Conservation (phyloP, 2,113 vertebrate species). For the Capreolus pygargus region DNA sequence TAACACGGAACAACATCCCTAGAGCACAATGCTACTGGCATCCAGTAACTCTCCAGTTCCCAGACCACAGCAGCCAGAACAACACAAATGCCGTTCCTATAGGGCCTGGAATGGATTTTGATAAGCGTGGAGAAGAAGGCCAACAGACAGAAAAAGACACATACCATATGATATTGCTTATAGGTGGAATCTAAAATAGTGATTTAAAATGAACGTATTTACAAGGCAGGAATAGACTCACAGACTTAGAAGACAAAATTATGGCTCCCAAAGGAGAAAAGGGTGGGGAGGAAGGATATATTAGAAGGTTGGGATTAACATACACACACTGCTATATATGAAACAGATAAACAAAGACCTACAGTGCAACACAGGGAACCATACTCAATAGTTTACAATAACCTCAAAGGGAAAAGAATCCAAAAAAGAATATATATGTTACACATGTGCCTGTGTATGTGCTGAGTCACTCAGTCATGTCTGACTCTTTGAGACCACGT, state of each 20-base stretch:
- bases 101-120: background rate
- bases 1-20: rapidly evolving
- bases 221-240: background rate
- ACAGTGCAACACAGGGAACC: background rate
- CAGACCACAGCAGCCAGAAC: background rate
- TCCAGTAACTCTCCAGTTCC: background rate
- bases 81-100: background rate
- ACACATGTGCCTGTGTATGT: background rate
- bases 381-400: background rate
- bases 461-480: background rate
- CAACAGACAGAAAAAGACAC: background rate
- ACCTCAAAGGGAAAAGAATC: background rate
- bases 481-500: background rate
- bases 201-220: background rate
- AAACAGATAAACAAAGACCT: background rate
- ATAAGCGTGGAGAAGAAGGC: background rate
- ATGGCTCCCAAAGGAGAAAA: background rate
- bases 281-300: background rate
- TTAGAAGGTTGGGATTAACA: background rate
- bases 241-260: background rate
- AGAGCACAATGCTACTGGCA: no score
- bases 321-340: background rate
- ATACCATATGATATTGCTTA: background rate
- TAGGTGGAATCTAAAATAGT: background rate
- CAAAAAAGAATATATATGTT: background rate